Evolutionary conservation across 2,888 invertebrate species (phyloP).

Genomic region (Scrobipalpa costella): DNA sequence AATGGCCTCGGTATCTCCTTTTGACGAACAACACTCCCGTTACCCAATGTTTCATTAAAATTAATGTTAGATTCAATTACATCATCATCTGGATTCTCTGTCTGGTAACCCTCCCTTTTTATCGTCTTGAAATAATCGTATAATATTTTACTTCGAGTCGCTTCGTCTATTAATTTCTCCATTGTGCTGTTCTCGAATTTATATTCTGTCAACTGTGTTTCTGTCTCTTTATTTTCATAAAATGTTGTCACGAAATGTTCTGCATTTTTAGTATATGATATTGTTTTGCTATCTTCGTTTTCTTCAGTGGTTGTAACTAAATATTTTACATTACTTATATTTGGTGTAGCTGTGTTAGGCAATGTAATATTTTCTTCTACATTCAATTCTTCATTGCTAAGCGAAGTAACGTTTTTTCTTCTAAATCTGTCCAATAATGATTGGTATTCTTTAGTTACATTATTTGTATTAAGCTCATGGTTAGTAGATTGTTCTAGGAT

Average conservation of each 20-base stretch:
- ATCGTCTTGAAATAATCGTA: slow-evolving; percentile 70
- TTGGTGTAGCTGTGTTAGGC: too few relatives aligned
- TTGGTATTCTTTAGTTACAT: slow-evolving; percentile 54
- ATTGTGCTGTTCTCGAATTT: slow-evolving; percentile 49
- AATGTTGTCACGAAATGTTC: background rate
- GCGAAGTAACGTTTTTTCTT: slow-evolving; percentile 51
- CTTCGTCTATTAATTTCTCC: slow-evolving; percentile 68
- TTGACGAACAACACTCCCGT: slow-evolving; percentile 8
- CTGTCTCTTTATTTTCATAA: slow-evolving; percentile 31
- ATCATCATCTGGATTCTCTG: slow-evolving; percentile 31
- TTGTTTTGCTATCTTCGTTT: too few relatives aligned
- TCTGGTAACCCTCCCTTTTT: slow-evolving; percentile 45
- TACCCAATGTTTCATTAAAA: slow-evolving; percentile 32
- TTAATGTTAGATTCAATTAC: slow-evolving; percentile 30
- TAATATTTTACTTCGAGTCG: slow-evolving; percentile 62
- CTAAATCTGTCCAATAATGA: slow-evolving; percentile 59
- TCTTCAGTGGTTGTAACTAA: too few relatives aligned
- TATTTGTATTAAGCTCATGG: slow-evolving; percentile 38
- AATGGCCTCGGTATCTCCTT: slow-evolving; percentile 16
- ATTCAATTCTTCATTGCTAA: slow-evolving; percentile 34
- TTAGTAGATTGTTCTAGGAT: background rate
- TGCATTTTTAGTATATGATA: background rate
- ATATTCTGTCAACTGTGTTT: slow-evolving; percentile 32
- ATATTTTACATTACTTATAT: too few relatives aligned
- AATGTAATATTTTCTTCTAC: slow-evolving; percentile 33